These are phyloP conservation scores for Microtus ochrogaster DNA, from an alignment of 2,113 vertebrate species.

Conservation along the genomic window DNA sequence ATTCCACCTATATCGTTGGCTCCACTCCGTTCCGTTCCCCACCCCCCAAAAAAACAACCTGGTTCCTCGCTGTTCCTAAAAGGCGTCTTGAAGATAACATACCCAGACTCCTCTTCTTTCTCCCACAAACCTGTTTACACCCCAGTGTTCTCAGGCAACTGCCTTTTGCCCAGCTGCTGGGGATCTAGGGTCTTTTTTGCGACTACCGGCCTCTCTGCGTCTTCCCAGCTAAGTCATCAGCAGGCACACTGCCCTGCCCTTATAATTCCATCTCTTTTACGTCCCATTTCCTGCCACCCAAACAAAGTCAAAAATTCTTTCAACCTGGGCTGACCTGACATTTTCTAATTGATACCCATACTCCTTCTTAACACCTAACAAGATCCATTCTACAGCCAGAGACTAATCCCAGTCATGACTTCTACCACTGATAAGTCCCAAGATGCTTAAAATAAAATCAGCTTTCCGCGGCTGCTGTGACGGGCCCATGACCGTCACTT, in stretches of 20 bases:
- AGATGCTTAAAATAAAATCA: conserved; percentile 30
- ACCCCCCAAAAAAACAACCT: not conserved
- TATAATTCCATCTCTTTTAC: not conserved
- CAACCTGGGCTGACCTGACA: not conserved
- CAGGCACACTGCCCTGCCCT: not conserved
- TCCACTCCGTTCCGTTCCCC: not conserved
- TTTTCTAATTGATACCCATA: not conserved
- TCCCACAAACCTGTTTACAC: not conserved
- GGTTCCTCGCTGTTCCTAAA: not conserved
- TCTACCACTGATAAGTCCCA: not conserved
- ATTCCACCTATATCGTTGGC: not conserved
- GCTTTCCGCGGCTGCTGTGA: not conserved
- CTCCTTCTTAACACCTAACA: conserved; percentile 10
- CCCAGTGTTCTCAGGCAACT: not conserved
- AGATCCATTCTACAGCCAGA: conserved; percentile 1
- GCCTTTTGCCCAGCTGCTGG: not conserved
- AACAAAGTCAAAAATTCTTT: not conserved
- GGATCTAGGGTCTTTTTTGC: not conserved
- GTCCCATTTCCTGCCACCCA: not conserved
- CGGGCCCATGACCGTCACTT: not conserved
- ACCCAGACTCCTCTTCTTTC: not conserved
- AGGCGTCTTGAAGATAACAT: not conserved
- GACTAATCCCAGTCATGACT: not conserved
- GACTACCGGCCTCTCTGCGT: not conserved
- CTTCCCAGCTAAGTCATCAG: not conserved